phyloP scores from a whole-genome alignment of 2,113 vertebrate genomes.

The Pungitius pungitius region DNA sequence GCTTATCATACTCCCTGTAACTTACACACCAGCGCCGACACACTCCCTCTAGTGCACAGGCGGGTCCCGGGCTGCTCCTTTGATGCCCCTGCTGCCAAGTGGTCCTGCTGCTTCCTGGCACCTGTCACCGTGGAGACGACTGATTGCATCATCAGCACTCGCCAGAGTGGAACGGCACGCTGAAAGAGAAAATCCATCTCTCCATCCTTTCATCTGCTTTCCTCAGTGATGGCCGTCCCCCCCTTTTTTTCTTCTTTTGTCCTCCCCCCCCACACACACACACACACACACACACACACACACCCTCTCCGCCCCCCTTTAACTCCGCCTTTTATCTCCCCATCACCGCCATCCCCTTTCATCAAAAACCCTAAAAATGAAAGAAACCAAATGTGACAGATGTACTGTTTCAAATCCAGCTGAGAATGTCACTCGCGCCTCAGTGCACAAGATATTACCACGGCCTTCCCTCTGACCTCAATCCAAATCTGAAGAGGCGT shows the following conservation, averaged over 20 bases:
- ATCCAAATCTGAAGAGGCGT: constrained; percentile 71
- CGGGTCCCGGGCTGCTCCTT: constrained; percentile 65
- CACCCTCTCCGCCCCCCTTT: constrained; percentile 45
- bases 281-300: too few relatives aligned
- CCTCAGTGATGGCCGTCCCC: constrained; percentile 57
- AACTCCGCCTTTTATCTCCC: constrained; percentile 70
- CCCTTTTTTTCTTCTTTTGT: constrained; percentile 46
- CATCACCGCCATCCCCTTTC: constrained; percentile 59
- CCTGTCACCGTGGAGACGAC: constrained; percentile 78
- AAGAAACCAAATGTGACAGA: constrained; percentile 52
- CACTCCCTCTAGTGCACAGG: constrained; percentile 27
- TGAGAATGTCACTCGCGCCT: constrained; percentile 66
- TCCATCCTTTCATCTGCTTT: constrained; percentile 72
- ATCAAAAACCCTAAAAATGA: constrained; percentile 66
- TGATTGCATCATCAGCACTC: constrained; percentile 78
- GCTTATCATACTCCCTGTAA: neutral
- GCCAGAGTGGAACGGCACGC: constrained; percentile 66
- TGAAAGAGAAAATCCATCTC: constrained; percentile 69
- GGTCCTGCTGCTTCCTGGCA: constrained; percentile 75
- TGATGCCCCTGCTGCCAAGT: constrained; percentile 70
- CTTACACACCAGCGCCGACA: constrained; percentile 1
- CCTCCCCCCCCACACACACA: constrained; percentile 48
- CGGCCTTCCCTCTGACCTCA: constrained; percentile 73
- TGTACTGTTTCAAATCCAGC: constrained; percentile 64
- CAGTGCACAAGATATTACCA: constrained; percentile 64